A percentile compares a stretch with the other conserved stretches of the same genome.
Evolutionary conservation across 2,888 invertebrate species (phyloP).

Genomic region (Pardosa pseudoannulata): DNA sequence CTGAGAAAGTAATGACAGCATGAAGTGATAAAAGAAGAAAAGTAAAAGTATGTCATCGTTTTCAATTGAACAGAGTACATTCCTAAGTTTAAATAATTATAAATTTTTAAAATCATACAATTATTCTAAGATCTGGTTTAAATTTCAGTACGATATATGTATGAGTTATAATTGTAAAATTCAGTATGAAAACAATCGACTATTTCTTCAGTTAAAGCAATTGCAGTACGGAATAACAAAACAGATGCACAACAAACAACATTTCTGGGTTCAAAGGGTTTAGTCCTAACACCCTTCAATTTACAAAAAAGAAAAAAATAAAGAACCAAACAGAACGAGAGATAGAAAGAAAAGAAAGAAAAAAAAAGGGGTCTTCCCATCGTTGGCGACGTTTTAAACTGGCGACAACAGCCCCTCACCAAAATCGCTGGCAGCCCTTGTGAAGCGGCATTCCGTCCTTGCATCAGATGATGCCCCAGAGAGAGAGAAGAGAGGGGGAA

Average conservation of each 20-base stretch:
- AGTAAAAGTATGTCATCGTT: no score
- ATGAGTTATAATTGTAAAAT: no score
- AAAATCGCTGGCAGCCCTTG: constrained; percentile 52
- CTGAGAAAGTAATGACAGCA: no score
- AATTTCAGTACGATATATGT: no score
- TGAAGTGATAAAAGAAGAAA: no score
- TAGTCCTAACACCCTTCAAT: not conserved
- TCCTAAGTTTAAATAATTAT: no score
- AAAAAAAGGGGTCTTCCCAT: not conserved
- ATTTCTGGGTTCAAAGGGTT: not conserved
- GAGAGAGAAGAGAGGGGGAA: constrained; percentile 27
- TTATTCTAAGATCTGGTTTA: no score
- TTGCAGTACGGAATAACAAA: no score
- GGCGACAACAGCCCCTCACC: constrained; percentile 42
- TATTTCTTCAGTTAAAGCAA: no score
- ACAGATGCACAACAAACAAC: not conserved
- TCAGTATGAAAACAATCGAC: no score
- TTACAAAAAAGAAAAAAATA: not conserved
- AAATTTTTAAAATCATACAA: no score
- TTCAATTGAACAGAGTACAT: no score
- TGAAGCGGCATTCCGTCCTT: constrained; percentile 58
- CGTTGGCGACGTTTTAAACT: constrained; percentile 49
- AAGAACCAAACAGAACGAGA: not conserved
- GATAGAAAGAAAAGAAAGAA: not conserved
- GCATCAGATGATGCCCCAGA: constrained; percentile 71